phyloP scores from a whole-genome alignment of 2,113 vertebrate species.

The Dendrocopos noguchii region DNA sequence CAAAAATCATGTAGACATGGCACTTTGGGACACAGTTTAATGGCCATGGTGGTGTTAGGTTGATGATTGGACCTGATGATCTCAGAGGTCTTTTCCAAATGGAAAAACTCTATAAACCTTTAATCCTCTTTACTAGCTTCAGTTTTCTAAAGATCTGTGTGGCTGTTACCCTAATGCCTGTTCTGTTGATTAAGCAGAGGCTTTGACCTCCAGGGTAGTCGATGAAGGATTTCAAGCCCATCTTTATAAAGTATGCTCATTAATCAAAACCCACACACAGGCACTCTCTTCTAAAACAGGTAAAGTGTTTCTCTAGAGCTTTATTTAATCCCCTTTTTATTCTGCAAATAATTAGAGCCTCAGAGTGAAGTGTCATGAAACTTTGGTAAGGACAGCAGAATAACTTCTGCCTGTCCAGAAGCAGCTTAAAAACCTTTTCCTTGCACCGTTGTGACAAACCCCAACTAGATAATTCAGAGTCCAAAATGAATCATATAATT shows the following conservation, averaged over 20 bases:
- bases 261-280: neutral
- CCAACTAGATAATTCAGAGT: neutral
- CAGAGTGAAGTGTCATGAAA: neutral
- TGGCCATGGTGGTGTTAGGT: too few relatives aligned
- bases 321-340: neutral
- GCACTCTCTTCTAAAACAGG: neutral
- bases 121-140: neutral
- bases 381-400: neutral
- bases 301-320: neutral
- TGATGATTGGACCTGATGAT: too few relatives aligned
- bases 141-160: neutral
- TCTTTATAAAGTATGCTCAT: neutral
- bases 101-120: neutral
- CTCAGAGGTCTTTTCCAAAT: too few relatives aligned
- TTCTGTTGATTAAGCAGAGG: neutral
- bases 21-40: too few relatives aligned
- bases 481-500: neutral
- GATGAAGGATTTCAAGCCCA: neutral
- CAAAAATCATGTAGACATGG: too few relatives aligned
- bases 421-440: neutral
- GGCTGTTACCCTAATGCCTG: neutral
- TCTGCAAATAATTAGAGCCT: neutral
- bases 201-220: neutral
- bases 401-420: neutral
- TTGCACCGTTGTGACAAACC: neutral